Evolutionary conservation across 1,140 invertebrate species (phyloP).

Genomic region (Papilio glaucus): DNA sequence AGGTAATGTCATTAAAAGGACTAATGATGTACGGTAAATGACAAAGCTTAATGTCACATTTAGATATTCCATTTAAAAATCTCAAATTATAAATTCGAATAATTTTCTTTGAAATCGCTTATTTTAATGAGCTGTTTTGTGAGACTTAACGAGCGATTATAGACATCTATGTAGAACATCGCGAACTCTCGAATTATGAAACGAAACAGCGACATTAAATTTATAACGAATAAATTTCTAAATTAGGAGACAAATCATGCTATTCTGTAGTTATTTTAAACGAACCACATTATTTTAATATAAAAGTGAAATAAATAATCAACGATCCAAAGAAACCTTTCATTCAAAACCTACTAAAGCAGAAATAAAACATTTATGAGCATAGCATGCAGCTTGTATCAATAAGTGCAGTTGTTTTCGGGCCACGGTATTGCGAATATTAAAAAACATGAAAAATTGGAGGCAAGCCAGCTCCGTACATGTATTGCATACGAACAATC

Average conservation of each 20-base stretch:
- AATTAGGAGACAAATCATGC: not conserved
- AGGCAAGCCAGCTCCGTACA: slow-evolving; percentile 43
- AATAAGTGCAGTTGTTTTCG: slow-evolving; percentile 64
- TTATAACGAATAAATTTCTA: slow-evolving; percentile 12
- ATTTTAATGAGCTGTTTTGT: slow-evolving; percentile 36
- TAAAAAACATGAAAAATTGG: slow-evolving; percentile 58
- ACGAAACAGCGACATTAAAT: slow-evolving; percentile 16
- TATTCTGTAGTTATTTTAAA: not conserved
- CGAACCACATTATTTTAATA: too few species aligned
- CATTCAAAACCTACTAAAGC: not conserved
- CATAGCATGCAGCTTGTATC: slow-evolving; percentile 52
- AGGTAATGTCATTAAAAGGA: not conserved
- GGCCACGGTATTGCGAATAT: slow-evolving; percentile 55
- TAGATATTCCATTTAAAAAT: not conserved
- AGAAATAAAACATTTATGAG: slow-evolving; percentile 39
- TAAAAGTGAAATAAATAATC: not conserved
- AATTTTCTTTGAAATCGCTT: slow-evolving; percentile 30
- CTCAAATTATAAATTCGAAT: slow-evolving; percentile 13
- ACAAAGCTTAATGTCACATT: not conserved
- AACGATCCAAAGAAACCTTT: not conserved
- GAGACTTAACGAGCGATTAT: slow-evolving; percentile 43
- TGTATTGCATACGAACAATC: slow-evolving; percentile 59
- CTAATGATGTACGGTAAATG: not conserved
- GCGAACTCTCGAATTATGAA: slow-evolving; percentile 17
- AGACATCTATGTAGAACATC: slow-evolving; percentile 42